phyloP scores from a whole-genome alignment of 37 sponge, comb jelly and placozoan species.

The Crambe crambe region DNA sequence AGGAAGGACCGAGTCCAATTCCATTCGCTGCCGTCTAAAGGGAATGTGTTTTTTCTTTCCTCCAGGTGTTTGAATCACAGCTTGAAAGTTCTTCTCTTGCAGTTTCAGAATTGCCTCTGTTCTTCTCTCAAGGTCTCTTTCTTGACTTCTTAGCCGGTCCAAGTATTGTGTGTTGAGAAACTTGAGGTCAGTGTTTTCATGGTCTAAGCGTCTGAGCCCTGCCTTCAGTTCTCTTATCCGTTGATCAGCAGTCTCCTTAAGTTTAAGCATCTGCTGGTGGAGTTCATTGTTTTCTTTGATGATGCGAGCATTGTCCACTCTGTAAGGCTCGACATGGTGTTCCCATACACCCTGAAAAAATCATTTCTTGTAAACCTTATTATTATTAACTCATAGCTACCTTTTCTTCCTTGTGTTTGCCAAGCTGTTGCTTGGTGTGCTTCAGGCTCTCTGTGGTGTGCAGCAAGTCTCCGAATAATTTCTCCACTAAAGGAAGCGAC shows the following conservation, averaged over 20 bases:
- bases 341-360: conserved; percentile 37
- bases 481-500: conserved; percentile 92
- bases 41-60: conserved; percentile 91
- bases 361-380: too few relatives aligned
- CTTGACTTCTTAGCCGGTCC: conserved; percentile 67
- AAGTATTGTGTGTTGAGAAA: conserved; percentile 98
- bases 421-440: conserved; percentile 75
- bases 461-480: conserved; percentile 91
- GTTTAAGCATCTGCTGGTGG: conserved; percentile 81
- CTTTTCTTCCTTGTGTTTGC: conserved; percentile 71
- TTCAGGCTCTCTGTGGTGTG: conserved; percentile 98
- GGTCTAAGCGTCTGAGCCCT: conserved; percentile 81
- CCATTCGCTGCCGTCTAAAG: conserved; percentile 93
- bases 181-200: conserved; percentile 96
- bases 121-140: conserved; percentile 79
- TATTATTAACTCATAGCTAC: conserved; percentile 5
- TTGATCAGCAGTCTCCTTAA: conserved; percentile 77
- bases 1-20: conserved; percentile 84
- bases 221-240: conserved; percentile 76
- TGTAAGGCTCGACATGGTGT: conserved; percentile 91
- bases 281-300: conserved; percentile 91
- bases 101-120: conserved; percentile 85
- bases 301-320: conserved; percentile 89
- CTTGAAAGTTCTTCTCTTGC: conserved; percentile 95
- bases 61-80: conserved; percentile 97